phyloP scores from a whole-genome alignment of 2,888 invertebrate genomes.

The Monopis laevigella region DNA sequence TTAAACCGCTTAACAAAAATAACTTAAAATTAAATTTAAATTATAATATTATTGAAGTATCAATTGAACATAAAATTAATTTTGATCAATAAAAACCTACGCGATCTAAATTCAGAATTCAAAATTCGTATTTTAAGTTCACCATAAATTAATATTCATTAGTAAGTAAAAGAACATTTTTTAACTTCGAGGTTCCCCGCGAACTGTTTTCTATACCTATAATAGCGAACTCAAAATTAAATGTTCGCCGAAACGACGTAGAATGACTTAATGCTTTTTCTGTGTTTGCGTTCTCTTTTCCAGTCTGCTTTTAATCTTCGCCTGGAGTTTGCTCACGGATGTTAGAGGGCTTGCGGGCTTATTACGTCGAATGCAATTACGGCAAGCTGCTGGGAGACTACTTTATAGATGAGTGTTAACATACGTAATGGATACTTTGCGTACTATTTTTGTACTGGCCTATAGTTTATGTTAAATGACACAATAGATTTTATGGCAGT shows the following conservation, averaged over 20 bases:
- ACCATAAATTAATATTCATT: too few species aligned
- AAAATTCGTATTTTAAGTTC: too few species aligned
- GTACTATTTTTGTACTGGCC: background rate
- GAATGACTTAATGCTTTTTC: slow-evolving; percentile 55
- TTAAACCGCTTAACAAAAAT: too few species aligned
- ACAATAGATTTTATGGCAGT: too few species aligned
- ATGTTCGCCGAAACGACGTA: slow-evolving; percentile 22
- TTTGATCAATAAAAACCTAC: too few species aligned
- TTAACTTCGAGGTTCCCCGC: too few species aligned
- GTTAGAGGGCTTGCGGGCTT: slow-evolving; percentile 14
- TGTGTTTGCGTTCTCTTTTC: slow-evolving; percentile 49
- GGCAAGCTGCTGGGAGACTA: slow-evolving; percentile 10
- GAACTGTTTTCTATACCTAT: too few species aligned
- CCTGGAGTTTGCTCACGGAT: slow-evolving; percentile 14
- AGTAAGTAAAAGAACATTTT: too few species aligned
- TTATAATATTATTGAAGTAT: too few species aligned
- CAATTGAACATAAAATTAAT: too few species aligned
- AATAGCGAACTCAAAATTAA: slow-evolving; percentile 16
- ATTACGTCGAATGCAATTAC: slow-evolving; percentile 17
- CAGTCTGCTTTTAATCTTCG: slow-evolving; percentile 17
- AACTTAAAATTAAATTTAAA: too few species aligned
- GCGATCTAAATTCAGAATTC: too few species aligned
- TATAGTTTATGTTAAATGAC: background rate
- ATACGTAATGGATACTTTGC: slow-evolving; percentile 7
- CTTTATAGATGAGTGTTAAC: slow-evolving; percentile 11